These are phyloP conservation scores for Timema cristinae DNA, from an alignment of 2,888 invertebrate genomes.

Conservation along the genomic window DNA sequence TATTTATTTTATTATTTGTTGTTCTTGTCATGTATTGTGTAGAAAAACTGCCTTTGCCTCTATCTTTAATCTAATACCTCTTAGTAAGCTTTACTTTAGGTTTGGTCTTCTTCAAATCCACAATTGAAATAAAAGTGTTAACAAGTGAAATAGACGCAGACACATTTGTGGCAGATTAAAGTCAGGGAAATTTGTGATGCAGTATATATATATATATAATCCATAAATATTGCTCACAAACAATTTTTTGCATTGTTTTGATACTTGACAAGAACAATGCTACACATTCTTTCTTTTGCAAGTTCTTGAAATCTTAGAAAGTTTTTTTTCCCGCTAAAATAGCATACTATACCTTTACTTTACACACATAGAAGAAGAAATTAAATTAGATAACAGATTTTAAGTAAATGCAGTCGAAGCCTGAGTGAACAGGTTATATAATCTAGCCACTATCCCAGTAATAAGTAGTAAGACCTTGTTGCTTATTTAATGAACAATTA, in stretches of 20 bases:
- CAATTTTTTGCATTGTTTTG: conserved; percentile 18
- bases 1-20: conserved; percentile 1
- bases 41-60: not conserved
- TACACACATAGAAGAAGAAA: conserved; percentile 12
- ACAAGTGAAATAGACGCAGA: too few relatives aligned
- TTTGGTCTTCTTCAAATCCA: too few relatives aligned
- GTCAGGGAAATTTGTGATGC: too few relatives aligned
- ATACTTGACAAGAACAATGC: conserved; percentile 28
- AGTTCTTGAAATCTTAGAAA: not conserved
- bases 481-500: conserved; percentile 27
- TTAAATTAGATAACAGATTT: conserved; percentile 2
- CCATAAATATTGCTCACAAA: too few relatives aligned
- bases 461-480: conserved; percentile 19
- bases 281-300: conserved; percentile 18
- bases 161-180: too few relatives aligned
- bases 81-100: too few relatives aligned
- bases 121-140: too few relatives aligned
- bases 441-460: conserved; percentile 23
- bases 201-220: too few relatives aligned
- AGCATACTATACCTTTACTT: not conserved
- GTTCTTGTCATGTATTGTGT: conserved; percentile 10
- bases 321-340: not conserved
- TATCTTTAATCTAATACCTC: not conserved
- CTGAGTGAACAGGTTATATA: not conserved
- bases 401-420: not conserved